A percentile compares a stretch with the other conserved stretches of the same genome.
Evolutionary conservation across 2,797 vertebrate species (phyloP).

Genomic region (Hozukius guyotensis): DNA sequence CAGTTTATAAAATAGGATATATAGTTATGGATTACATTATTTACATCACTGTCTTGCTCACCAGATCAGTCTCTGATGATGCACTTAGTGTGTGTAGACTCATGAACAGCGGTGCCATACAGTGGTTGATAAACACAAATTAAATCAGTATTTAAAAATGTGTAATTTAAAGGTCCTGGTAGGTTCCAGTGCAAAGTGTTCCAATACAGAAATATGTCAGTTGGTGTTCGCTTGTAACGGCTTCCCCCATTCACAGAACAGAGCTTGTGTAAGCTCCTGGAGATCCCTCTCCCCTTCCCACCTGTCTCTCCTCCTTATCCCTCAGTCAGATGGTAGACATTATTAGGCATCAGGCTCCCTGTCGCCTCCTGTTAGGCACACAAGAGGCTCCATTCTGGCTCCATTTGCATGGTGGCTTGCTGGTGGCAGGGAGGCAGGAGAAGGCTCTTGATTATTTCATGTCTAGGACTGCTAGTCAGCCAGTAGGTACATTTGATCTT

Average conservation of each 20-base stretch:
- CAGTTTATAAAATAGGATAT: too few species aligned
- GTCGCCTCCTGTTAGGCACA: constrained; percentile 52
- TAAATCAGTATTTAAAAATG: neutral
- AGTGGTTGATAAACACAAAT: neutral
- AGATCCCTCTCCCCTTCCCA: constrained; percentile 51
- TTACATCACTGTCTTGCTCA: neutral
- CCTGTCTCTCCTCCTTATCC: constrained; percentile 62
- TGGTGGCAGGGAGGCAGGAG: constrained; percentile 1
- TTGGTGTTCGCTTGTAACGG: constrained; percentile 32
- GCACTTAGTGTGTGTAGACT: neutral
- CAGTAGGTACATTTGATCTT: too few species aligned
- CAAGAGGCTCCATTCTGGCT: constrained; percentile 38
- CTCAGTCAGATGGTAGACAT: constrained; percentile 61
- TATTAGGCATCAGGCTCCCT: constrained; percentile 72
- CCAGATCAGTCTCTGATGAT: too few species aligned
- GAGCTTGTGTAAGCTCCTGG: constrained; percentile 34
- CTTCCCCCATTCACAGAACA: constrained; percentile 43
- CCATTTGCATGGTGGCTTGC: constrained; percentile 40
- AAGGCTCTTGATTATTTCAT: too few species aligned
- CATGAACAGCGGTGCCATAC: neutral
- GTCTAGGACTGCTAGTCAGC: too few species aligned
- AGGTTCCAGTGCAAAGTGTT: too few species aligned
- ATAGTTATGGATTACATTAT: neutral
- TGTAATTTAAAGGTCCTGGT: neutral
- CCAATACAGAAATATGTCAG: too few species aligned